Evolutionary conservation across 2,797 vertebrate genomes (phyloP).

Genomic region (Gobionotothen gibberifrons): DNA sequence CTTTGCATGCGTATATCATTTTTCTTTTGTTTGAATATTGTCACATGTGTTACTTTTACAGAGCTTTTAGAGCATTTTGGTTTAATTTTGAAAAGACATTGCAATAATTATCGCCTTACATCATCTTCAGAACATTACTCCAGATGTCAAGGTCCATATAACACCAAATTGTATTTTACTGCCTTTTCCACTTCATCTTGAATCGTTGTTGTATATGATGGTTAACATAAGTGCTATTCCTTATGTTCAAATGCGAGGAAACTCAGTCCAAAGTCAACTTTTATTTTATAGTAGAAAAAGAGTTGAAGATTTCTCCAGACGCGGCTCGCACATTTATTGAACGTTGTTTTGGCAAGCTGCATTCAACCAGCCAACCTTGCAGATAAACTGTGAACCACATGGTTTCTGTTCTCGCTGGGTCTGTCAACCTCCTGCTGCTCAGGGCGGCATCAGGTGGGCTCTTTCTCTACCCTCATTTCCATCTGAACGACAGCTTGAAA

Average conservation of each 20-base stretch:
- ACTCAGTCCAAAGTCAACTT: background rate
- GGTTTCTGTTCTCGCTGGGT: slow-evolving; percentile 19
- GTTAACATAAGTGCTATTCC: background rate
- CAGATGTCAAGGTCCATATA: slow-evolving; percentile 9
- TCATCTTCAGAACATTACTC: background rate
- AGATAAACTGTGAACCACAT: background rate
- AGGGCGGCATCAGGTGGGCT: slow-evolving; percentile 29
- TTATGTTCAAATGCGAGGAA: background rate
- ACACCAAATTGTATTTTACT: background rate
- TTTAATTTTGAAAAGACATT: slow-evolving; percentile 20
- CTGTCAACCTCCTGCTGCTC: background rate
- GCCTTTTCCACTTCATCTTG: background rate
- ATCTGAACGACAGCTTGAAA: background rate
- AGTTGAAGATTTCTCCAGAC: background rate
- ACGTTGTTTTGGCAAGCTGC: background rate
- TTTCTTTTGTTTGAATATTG: slow-evolving; percentile 1
- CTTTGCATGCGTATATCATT: background rate
- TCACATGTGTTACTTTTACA: slow-evolving; percentile 6
- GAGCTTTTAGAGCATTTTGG: background rate
- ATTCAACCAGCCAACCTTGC: too few species aligned
- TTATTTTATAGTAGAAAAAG: background rate
- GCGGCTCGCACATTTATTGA: slow-evolving; percentile 22
- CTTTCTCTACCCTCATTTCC: background rate
- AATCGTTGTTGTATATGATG: background rate
- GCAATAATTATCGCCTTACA: slow-evolving; percentile 23